phyloP scores from a whole-genome alignment of 53 echinoderm and acorn worm species.

The Temnopleurus reevesii region DNA sequence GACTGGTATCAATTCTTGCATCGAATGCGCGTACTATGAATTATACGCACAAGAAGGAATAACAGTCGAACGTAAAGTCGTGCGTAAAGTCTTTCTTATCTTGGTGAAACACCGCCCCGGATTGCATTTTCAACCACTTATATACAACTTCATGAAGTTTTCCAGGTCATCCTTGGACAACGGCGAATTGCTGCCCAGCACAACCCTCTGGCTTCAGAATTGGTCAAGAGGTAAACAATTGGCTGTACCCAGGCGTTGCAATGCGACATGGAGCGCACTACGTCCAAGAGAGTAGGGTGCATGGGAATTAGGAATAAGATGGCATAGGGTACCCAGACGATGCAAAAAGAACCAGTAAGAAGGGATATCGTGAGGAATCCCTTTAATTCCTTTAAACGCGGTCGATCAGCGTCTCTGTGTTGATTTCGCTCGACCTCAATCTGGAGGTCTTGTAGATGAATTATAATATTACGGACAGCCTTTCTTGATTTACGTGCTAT shows the following conservation, averaged over 20 bases:
- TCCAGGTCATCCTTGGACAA: too few relatives aligned
- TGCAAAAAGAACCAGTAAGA: neutral
- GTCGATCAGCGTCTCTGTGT: neutral
- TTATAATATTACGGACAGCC: neutral
- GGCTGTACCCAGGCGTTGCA: neutral
- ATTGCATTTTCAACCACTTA: too few relatives aligned
- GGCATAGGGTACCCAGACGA: neutral
- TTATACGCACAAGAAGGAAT: too few relatives aligned
- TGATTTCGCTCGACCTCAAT: neutral
- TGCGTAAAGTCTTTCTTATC: too few relatives aligned
- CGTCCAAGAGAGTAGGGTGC: neutral
- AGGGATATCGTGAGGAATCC: neutral
- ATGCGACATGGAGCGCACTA: neutral
- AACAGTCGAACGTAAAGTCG: too few relatives aligned
- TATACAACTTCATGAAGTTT: too few relatives aligned
- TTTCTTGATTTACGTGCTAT: neutral
- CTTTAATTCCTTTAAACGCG: neutral
- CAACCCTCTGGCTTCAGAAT: neutral
- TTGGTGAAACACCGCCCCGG: too few relatives aligned
- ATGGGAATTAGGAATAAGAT: neutral
- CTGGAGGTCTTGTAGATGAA: neutral
- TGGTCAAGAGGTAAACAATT: neutral
- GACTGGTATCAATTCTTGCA: too few relatives aligned
- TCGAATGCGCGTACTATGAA: too few relatives aligned
- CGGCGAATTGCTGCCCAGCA: neutral